Conservation (phyloP, 37 sponge, comb jelly and placozoan species). For the Dysidea cf. avara region DNA sequence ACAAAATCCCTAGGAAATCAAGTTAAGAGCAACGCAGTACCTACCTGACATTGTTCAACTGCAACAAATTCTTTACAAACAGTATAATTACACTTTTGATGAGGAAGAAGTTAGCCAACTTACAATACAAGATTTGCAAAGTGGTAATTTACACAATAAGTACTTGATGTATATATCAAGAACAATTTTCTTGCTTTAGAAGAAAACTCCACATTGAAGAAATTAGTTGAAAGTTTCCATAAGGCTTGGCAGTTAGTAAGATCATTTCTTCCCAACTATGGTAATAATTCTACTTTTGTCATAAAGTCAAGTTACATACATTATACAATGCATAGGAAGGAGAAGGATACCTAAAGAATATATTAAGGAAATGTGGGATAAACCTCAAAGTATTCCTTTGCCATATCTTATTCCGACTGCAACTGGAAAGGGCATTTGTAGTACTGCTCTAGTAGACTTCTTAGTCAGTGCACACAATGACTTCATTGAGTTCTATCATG, state of each 20-base stretch:
- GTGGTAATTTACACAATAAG: conserved; percentile 1
- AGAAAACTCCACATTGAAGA: neutral
- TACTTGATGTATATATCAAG: too few species aligned
- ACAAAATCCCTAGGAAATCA: conserved; percentile 24
- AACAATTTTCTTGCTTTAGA: too few species aligned
- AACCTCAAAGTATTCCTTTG: neutral
- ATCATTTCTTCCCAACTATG: conserved; percentile 47
- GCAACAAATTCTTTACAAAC: conserved; percentile 45
- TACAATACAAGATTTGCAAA: conserved; percentile 39
- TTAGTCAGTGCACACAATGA: conserved; percentile 63
- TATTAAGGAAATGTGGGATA: neutral
- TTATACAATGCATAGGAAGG: neutral
- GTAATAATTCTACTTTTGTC: conserved; percentile 13
- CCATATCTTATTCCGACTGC: conserved; percentile 68
- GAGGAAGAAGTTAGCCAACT: conserved; percentile 10
- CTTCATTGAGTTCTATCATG: too few species aligned
- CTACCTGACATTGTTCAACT: conserved; percentile 69
- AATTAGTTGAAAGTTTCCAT: conserved; percentile 38
- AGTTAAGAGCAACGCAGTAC: conserved; percentile 61
- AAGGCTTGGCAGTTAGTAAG: conserved; percentile 64
- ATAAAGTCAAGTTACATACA: too few species aligned
- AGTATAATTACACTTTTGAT: conserved; percentile 29
- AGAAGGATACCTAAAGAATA: conserved; percentile 6
- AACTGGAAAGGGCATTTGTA: conserved; percentile 59
- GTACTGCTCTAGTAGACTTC: conserved; percentile 63